These are phyloP conservation scores for Ophiodon elongatus DNA, from an alignment of 2,113 vertebrate genomes.

Conservation along the genomic window DNA sequence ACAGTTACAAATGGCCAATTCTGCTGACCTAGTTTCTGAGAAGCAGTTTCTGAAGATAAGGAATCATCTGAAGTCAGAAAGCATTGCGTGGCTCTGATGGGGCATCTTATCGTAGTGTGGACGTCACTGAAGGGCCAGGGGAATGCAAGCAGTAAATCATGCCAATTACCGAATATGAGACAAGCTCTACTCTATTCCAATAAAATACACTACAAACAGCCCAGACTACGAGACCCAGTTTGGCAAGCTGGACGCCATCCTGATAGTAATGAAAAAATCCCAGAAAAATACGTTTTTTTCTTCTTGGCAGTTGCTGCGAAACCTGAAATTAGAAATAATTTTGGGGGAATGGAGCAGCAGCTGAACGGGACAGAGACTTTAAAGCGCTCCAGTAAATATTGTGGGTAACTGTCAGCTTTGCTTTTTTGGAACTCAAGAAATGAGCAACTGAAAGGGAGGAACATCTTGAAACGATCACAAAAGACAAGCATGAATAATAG, in stretches of 20 bases:
- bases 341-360: conserved; percentile 56
- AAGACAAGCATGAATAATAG: conserved; percentile 75
- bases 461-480: conserved; percentile 83
- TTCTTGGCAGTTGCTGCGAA: conserved; percentile 67
- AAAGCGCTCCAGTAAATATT: conserved; percentile 75
- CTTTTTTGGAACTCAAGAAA: conserved; percentile 68
- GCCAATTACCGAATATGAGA: conserved; percentile 51
- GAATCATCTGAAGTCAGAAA: conserved; percentile 42
- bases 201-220: conserved; percentile 37
- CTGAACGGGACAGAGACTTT: conserved; percentile 60
- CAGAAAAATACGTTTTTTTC: conserved; percentile 59
- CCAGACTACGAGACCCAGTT: conserved; percentile 34
- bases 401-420: conserved; percentile 74
- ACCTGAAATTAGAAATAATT: conserved; percentile 70
- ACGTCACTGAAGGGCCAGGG: conserved; percentile 42
- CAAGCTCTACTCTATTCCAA: conserved; percentile 49
- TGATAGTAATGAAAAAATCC: conserved; percentile 70
- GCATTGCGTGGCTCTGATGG: conserved; percentile 16
- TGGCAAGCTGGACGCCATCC: conserved; percentile 44
- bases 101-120: conserved; percentile 53
- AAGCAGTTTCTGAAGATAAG: conserved; percentile 63
- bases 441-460: conserved; percentile 48
- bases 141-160: conserved; percentile 48
- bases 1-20: conserved; percentile 52
- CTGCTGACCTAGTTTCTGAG: conserved; percentile 47